Percentiles rank a stretch among this genome's conserved stretches.
These are phyloP conservation scores for Psittacula derbiana DNA, from an alignment of 2,797 vertebrate species.

Conservation along the genomic window DNA sequence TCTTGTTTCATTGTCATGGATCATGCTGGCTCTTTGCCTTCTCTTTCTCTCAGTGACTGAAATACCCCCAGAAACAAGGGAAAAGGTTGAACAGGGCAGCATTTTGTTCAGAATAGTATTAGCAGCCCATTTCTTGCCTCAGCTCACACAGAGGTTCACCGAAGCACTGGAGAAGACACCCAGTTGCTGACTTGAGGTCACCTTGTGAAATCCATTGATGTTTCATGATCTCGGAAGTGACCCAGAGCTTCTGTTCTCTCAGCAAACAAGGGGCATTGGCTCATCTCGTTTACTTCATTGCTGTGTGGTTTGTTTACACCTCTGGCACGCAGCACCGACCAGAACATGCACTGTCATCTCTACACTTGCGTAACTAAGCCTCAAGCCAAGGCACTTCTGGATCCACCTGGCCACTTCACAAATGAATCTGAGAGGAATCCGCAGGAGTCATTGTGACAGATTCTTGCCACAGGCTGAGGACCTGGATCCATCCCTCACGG, in stretches of 20 bases:
- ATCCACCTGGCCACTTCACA: neutral
- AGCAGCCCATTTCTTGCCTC: neutral
- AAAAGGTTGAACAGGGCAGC: rapidly evolving
- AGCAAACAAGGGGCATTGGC: neutral
- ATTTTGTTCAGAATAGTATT: neutral
- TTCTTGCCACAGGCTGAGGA: neutral
- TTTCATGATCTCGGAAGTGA: neutral
- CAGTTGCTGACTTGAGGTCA: rapidly evolving
- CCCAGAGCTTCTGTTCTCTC: neutral
- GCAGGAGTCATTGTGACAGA: neutral
- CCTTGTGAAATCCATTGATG: neutral
- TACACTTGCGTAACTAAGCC: neutral
- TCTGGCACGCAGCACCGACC: neutral
- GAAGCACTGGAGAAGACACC: rapidly evolving
- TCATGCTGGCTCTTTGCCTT: neutral
- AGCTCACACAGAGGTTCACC: no score
- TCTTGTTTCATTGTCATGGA: neutral
- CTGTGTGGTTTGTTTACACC: neutral
- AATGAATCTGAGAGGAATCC: rapidly evolving
- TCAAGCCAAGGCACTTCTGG: neutral
- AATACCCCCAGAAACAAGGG: rapidly evolving
- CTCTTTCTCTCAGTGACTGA: neutral
- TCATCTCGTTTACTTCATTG: neutral
- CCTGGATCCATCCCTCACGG: neutral
- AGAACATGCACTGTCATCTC: rapidly evolving